These are phyloP conservation scores for Drosophila melanogaster DNA, from an alignment of 1,140 invertebrate species.

Conservation along the genomic window DNA sequence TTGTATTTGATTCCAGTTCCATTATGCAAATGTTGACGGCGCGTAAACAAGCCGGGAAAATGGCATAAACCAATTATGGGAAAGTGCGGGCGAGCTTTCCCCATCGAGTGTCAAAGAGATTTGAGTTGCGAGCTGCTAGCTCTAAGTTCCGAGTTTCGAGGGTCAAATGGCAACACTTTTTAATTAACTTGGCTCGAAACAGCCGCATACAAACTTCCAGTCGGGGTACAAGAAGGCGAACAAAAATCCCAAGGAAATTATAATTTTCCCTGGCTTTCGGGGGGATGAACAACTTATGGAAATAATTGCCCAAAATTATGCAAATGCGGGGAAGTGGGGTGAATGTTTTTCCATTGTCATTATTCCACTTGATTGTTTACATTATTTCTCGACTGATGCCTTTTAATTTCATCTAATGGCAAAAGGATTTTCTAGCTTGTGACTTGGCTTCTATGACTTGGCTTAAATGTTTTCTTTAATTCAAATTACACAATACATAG, in stretches of 20 bases:
- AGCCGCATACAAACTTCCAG: constrained; percentile 3
- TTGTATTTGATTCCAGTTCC: constrained; percentile 44
- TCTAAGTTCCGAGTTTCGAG: constrained; percentile 7
- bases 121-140: constrained; percentile 2
- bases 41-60: constrained; percentile 53
- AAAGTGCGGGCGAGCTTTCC: constrained; percentile 27
- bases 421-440: background rate
- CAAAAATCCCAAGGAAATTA: constrained; percentile 21
- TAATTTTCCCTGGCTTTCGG: background rate
- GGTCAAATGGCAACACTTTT: constrained; percentile 60
- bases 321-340: constrained; percentile 4
- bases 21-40: constrained; percentile 52
- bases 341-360: constrained; percentile 4
- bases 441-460: background rate
- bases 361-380: constrained; percentile 9
- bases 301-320: constrained; percentile 34
- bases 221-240: background rate
- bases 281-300: constrained; percentile 8
- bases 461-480: background rate
- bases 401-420: background rate
- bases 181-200: constrained; percentile 43
- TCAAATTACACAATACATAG: too few relatives aligned
- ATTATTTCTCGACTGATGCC: constrained; percentile 1
- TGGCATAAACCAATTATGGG: constrained; percentile 65
- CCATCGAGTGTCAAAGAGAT: constrained; percentile 47